Base-by-base conservation (phyloP, 2,888 invertebrate genomes). In the Diloba caeruleocephala region DNA sequence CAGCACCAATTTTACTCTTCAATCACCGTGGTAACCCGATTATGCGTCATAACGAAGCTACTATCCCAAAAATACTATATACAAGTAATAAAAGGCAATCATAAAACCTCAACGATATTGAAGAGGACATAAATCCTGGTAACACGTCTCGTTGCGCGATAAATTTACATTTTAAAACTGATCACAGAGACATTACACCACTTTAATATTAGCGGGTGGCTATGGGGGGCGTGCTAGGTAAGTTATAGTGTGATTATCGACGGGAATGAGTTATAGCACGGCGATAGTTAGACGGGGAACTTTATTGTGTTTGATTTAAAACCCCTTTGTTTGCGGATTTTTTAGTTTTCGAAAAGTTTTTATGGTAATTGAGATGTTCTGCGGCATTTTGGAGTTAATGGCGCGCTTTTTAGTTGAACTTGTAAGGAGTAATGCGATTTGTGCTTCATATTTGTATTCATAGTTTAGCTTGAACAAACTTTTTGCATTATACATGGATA, bases 101-200 rank as follows among this genome's bases (percentile, higher is more conserved):
- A 68, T 72, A 69, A 72, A 69, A 61, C 49, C 57, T 46, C 55
- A 41, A 52, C 41, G 48, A 56, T 60, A 67, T 67, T 51, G 66
- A 61, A 54, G 67, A 67, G 56, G 10, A 19, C 38, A 63, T 71
- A 73, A 67, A 73, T 72, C 55, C 51, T 60, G 37, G 58, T 48
- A 59, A 63, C 53, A 70, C 66, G 50, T 71, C 54, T 52, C 63
- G 39, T 58, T 48, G 31, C 23, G 68, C 53, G 53, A 64, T 72
- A 72, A 73, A 73, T 72, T 72, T 71, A 61, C 68, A 72, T 72
- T 72, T 72, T 72, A 67, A 70, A 72, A 72, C 71, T 73, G 71
- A 71, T 72, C 67, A 72, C 44, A 43, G 45, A 39, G 71, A 71
- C 71, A 71, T 73, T 71, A 73, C 64, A 67, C 45, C 67, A 63